Conservation (phyloP, 2,113 vertebrate species). For the Hippocampus abdominalis region DNA sequence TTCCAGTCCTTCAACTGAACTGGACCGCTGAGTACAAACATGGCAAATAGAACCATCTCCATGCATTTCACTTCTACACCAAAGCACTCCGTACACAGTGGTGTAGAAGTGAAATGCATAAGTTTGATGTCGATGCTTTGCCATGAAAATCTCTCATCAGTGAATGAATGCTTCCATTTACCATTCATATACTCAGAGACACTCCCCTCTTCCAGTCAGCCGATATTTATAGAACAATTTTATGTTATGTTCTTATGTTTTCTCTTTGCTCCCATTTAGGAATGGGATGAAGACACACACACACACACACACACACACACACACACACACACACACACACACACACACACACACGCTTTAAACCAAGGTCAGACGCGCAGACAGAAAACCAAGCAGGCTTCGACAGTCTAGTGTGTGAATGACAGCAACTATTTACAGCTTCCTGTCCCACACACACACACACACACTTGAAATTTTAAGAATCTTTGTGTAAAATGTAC, state of each 20-base stretch:
- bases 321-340: slow-evolving; percentile 10
- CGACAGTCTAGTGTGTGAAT: background rate
- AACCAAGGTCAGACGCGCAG: slow-evolving; percentile 40
- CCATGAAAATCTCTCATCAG: slow-evolving; percentile 7
- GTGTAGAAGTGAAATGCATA: no score
- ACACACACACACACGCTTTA: background rate
- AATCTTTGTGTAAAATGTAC: no score
- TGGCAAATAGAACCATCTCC: no score
- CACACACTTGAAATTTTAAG: background rate
- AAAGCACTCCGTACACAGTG: no score
- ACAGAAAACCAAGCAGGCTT: slow-evolving; percentile 19
- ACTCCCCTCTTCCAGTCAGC: background rate
- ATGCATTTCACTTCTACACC: no score
- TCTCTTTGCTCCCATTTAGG: slow-evolving; percentile 29
- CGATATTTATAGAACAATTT: slow-evolving; percentile 48
- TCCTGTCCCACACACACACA: slow-evolving; percentile 11
- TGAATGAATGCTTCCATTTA: background rate
- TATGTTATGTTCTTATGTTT: slow-evolving; percentile 20
- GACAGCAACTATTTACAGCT: slow-evolving; percentile 33
- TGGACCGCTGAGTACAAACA: no score
- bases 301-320: slow-evolving; percentile 5
- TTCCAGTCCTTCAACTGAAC: no score
- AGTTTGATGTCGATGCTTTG: background rate
- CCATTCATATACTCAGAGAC: background rate
- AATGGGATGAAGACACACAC: background rate